Conservation (phyloP, 2,888 invertebrate species). For the Panopea generosa region DNA sequence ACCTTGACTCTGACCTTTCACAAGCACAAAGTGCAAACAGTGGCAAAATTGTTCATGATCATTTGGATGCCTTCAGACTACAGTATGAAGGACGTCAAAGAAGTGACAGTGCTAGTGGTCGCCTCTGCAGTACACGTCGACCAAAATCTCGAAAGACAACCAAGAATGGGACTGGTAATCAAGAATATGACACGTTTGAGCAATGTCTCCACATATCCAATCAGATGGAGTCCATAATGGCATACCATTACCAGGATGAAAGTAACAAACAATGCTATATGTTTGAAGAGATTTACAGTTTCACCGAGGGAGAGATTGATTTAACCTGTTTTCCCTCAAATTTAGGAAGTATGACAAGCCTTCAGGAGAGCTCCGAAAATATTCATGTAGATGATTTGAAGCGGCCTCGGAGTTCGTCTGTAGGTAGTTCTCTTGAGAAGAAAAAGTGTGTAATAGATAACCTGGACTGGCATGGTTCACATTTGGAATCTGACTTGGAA, state of each 20-base stretch:
- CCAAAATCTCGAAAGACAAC: not conserved
- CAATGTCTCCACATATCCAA: slow-evolving; percentile 77
- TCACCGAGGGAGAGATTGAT: slow-evolving; percentile 38
- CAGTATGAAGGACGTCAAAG: slow-evolving; percentile 7
- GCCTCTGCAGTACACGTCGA: slow-evolving; percentile 6
- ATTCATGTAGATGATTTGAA: not conserved
- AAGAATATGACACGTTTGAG: slow-evolving; percentile 75
- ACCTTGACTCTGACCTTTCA: slow-evolving; percentile 66
- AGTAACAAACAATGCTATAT: slow-evolving; percentile 57
- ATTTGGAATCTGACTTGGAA: slow-evolving; percentile 50
- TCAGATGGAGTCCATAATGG: slow-evolving; percentile 78
- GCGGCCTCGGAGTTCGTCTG: not conserved
- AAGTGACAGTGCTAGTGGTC: slow-evolving; percentile 40
- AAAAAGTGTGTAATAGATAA: slow-evolving; percentile 6
- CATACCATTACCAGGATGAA: slow-evolving; percentile 78
- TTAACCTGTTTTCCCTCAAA: slow-evolving; percentile 10
- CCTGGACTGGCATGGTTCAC: not conserved
- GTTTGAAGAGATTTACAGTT: slow-evolving; percentile 69
- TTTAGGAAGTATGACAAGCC: slow-evolving; percentile 8
- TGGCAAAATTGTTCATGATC: slow-evolving; percentile 29
- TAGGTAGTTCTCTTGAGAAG: not conserved
- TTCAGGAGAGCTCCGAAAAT: not conserved
- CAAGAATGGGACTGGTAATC: not conserved
- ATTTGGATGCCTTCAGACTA: slow-evolving; percentile 9
- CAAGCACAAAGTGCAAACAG: slow-evolving; percentile 25